These are phyloP conservation scores for Marmota monax DNA, from an alignment of 2,113 vertebrate species.

Conservation along the genomic window DNA sequence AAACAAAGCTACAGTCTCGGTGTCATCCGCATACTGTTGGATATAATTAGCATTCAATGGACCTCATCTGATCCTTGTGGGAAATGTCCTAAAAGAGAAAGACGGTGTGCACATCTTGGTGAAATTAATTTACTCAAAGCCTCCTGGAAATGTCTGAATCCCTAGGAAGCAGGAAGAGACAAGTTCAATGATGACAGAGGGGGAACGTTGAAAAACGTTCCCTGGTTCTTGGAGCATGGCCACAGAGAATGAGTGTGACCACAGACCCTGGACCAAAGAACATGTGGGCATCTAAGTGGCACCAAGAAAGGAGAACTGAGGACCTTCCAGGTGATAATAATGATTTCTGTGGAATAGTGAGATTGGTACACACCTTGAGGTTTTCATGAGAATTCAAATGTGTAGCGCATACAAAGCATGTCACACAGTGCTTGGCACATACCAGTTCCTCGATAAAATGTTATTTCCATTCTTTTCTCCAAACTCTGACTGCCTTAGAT, in stretches of 20 bases:
- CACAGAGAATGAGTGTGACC: background rate
- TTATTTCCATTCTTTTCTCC: background rate
- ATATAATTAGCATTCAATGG: constrained; percentile 55
- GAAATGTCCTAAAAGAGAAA: constrained; percentile 59
- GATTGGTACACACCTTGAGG: background rate
- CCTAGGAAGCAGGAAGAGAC: constrained; percentile 42
- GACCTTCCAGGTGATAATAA: background rate
- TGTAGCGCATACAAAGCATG: background rate
- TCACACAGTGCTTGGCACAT: background rate
- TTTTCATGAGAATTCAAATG: background rate
- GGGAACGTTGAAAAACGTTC: background rate
- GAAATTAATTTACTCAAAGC: constrained; percentile 53
- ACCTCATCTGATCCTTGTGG: constrained; percentile 51
- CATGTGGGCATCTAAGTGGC: background rate
- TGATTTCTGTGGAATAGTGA: background rate
- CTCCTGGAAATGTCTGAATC: constrained; percentile 24
- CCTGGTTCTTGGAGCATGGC: background rate
- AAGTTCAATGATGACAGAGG: background rate
- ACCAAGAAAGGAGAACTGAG: background rate
- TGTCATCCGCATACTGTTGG: constrained; percentile 32
- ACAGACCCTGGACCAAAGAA: background rate
- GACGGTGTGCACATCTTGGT: constrained; percentile 2
- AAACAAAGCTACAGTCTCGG: background rate
- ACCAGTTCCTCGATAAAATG: background rate
- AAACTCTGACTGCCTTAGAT: background rate